Percentiles rank a stretch among this genome's conserved stretches.
phyloP scores from a whole-genome alignment of 2,113 vertebrate genomes.

The Melanerpes aurifrons region DNA sequence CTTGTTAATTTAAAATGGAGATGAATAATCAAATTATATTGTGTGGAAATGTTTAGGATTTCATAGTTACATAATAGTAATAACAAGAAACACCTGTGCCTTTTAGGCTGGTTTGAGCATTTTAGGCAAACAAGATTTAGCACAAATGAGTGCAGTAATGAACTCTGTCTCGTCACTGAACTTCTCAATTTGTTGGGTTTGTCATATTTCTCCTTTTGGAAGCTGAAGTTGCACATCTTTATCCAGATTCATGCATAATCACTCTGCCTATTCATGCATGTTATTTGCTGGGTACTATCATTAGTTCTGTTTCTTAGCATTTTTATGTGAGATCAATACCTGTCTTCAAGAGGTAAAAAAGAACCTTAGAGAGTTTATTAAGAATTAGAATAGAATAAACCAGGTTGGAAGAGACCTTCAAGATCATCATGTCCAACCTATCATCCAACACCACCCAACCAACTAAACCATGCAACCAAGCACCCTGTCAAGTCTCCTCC shows the following conservation, averaged over 20 bases:
- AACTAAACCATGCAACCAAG: no score
- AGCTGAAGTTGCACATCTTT: not conserved
- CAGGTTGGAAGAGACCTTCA: no score
- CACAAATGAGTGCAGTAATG: not conserved
- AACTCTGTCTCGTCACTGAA: not conserved
- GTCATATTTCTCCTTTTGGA: not conserved
- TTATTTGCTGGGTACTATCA: not conserved
- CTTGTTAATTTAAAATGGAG: not conserved
- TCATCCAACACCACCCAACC: no score
- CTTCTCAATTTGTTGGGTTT: not conserved
- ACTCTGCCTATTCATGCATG: not conserved
- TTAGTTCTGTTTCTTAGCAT: not conserved
- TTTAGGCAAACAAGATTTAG: not conserved
- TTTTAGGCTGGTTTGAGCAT: not conserved
- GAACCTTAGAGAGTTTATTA: not conserved
- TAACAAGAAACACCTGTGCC: not conserved
- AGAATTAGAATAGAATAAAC: not conserved
- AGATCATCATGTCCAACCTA: no score
- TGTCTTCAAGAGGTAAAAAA: not conserved
- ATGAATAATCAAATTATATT: not conserved
- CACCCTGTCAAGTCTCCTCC: no score
- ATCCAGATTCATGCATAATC: not conserved
- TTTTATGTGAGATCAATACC: not conserved
- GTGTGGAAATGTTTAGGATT: not conserved
- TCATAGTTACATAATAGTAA: not conserved